phyloP scores from a whole-genome alignment of 2,113 vertebrate genomes.

The Proteles cristata region DNA sequence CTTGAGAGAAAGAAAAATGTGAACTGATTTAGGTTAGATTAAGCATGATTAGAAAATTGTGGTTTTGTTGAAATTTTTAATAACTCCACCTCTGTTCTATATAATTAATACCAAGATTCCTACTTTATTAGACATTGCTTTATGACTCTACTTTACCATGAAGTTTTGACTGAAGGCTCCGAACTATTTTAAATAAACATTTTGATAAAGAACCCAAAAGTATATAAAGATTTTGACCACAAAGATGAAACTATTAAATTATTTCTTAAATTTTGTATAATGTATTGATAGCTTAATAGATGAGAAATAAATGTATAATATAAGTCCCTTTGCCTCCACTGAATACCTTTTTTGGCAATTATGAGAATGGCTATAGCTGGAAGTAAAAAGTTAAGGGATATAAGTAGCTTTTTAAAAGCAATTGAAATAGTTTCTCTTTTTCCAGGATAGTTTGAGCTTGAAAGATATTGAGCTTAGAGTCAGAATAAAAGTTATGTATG shows the following conservation, averaged over 20 bases:
- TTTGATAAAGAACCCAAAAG: neutral
- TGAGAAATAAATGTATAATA: slow-evolving; percentile 28
- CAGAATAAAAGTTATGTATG: slow-evolving; percentile 38
- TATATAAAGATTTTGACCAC: slow-evolving; percentile 6
- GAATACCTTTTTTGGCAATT: slow-evolving; percentile 43
- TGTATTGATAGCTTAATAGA: slow-evolving; percentile 47
- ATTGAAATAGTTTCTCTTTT: slow-evolving; percentile 18
- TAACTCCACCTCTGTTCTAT: neutral
- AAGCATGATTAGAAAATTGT: neutral
- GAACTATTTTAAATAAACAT: slow-evolving; percentile 29
- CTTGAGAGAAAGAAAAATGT: neutral
- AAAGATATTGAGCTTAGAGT: slow-evolving; percentile 17
- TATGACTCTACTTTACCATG: neutral
- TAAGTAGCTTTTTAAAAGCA: slow-evolving; percentile 3
- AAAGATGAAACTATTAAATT: neutral
- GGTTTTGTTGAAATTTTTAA: slow-evolving; percentile 23
- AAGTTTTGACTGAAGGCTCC: slow-evolving; percentile 20
- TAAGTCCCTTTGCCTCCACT: neutral
- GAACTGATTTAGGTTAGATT: neutral
- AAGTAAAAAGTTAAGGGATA: slow-evolving; percentile 45
- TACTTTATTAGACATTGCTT: slow-evolving; percentile 13
- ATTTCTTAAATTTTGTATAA: slow-evolving; percentile 39
- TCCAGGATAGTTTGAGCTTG: slow-evolving; percentile 34
- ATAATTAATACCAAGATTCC: neutral
- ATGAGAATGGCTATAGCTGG: neutral